Evolutionary conservation across 2,797 vertebrate genomes (phyloP).

Genomic region (Bradypodion ventrale): DNA sequence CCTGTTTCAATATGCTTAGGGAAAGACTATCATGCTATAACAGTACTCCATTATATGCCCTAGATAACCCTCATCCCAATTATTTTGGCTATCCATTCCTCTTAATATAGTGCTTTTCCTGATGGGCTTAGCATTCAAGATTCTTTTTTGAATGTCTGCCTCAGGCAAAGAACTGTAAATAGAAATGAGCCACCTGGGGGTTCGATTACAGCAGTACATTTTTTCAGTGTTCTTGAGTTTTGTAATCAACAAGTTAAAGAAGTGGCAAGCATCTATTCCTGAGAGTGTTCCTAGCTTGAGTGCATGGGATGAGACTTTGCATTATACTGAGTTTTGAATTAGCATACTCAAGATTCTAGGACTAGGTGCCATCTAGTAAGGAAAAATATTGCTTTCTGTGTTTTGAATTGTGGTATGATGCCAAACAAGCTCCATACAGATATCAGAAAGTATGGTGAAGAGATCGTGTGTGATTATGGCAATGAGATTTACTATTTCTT

Average conservation of each 20-base stretch:
- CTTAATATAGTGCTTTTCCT: not conserved
- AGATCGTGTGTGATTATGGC: not conserved
- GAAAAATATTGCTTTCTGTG: not conserved
- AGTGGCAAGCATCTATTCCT: not conserved
- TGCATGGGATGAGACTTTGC: not conserved
- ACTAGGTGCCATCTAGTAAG: not conserved
- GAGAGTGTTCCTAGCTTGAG: not conserved
- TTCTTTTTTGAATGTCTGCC: slow-evolving; percentile 14
- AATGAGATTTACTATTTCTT: not conserved
- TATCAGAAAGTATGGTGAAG: not conserved
- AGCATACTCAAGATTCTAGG: not conserved
- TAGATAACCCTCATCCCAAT: not conserved
- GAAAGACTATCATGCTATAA: not conserved
- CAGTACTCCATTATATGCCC: not conserved
- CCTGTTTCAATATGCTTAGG: not conserved
- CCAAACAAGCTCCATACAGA: not conserved
- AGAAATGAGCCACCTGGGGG: not conserved
- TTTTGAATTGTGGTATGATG: not conserved
- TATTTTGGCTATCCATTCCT: not conserved
- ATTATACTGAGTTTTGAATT: not conserved
- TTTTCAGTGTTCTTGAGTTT: not conserved
- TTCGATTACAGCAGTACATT: slow-evolving; percentile 9
- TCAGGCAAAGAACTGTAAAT: slow-evolving; percentile 23
- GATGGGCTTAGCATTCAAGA: not conserved
- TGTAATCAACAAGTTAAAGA: slow-evolving; percentile 29